Evolutionary conservation across 2,888 invertebrate genomes (phyloP), one percentile per base, ranked within the genome.

Genomic region (Melanchra persicariae): DNA sequence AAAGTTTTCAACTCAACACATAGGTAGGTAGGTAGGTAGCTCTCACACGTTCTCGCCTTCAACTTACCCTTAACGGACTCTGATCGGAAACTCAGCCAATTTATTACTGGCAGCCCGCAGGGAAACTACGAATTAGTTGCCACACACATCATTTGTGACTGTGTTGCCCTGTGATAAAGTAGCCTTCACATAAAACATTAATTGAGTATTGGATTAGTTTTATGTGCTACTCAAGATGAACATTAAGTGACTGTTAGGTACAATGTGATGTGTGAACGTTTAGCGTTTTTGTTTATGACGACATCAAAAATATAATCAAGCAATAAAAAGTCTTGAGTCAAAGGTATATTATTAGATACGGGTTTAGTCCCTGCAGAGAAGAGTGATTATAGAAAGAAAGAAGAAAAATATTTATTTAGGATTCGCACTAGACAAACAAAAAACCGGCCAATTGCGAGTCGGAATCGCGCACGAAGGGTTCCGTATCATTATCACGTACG

Each of bases 51-150:
- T 82, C 79, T 77, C 80, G 81, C 85, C 75, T 77, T 81, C 68
- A 90, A 90, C 86, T 91, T 87, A 73, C 78, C 77, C 73, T 65
- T 80, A 84, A 87, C 83, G 82, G 84, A 88, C 85, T 86, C 76
- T 66, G 85, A 89, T 91, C 87, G 87, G 87, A 87, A 91, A 89
- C 90, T 88, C 87, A 67, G 86, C 86, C 91, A 91, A 93, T 92
- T 92, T 92, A 91, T 91, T 90, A 90, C 85, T 77, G 77, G 76
- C 81, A 74, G 67, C 78, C 82, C 79, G 70, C 66, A 30, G 70
- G 82, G 82, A 84, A 89, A 88, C 84, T 86, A 79, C 81, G 83
- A 84, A 88, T 89, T 88, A 88, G 86, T 88, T 90, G 81, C 77
- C 76, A 83, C 54, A 82, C 67, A 85, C 74, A 75, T 87, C 77